Evolutionary conservation across 2,888 invertebrate species (phyloP), one percentile per base, ranked within the genome.

Genomic region (Oegoconia quadripuncta): DNA sequence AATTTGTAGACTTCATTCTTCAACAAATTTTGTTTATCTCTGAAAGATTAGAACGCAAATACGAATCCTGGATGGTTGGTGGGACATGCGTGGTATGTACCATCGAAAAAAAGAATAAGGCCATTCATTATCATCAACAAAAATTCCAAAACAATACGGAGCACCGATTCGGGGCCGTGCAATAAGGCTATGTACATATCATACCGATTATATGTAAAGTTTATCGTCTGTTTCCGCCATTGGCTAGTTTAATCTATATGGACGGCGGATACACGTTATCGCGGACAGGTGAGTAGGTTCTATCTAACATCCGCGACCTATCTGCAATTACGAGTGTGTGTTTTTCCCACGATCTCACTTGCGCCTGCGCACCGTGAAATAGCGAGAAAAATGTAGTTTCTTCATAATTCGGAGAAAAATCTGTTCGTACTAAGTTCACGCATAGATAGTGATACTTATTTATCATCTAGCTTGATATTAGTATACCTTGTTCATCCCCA

Each of bases 261-360:
- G 64, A 67, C 63, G 59, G 74, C 77, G 81, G 81, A 81, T 69
- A 66, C 50, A 39, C 48, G 46, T 68, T 63, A 66, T 59, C 67
- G 26, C 34, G 36, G 37, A 42, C 45, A 48, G 48, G 44, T 15
- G 15, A 20, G 33, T 59, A 33, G 39, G 37, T 46, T 52, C n/a
- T 78, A 81, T 78, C 74, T 76, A 75, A 69, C 74, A 72, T 83
- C 83, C 83, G 81, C 73, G 57, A 57, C 50, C 58, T 59, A 56
- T 52, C 46, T 27, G 41, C 55, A 55, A 55, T 64, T 64, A 65
- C n/a, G n/a, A n/a, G n/a, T 76, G 75, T 78, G 62, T 86, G 62
- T 64, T 48, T 76, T 86, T 86, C 86, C 61, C 86, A 86, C 82
- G 82, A 25, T 25, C n/a, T 3, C 4, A 22, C 2, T 2, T 22